Conservation (phyloP, 2,797 vertebrate species). For the Hyperoplus immaculatus region DNA sequence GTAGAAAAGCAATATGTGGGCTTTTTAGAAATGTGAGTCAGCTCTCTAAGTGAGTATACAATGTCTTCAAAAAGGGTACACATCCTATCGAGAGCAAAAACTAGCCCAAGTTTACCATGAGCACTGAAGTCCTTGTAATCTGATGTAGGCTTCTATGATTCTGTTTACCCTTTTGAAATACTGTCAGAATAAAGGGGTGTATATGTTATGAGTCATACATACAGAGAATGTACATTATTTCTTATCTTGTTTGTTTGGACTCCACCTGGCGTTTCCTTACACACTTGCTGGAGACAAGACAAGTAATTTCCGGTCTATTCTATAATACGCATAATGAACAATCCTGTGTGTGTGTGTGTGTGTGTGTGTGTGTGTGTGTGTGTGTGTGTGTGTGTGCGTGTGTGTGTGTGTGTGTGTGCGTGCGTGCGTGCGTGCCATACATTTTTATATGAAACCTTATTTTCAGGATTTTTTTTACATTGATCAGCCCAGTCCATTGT, state of each 20-base stretch:
- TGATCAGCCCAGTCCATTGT: slow-evolving; percentile 4
- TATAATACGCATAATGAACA: not conserved
- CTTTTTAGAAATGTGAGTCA: not conserved
- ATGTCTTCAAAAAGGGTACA: not conserved
- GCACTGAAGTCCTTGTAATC: slow-evolving; percentile 7
- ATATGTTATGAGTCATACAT: not conserved
- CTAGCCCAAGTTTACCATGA: slow-evolving; percentile 13
- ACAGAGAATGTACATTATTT: no score
- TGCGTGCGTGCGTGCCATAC: not conserved
- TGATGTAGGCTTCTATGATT: not conserved
- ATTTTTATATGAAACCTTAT: not conserved
- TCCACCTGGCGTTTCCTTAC: not conserved
- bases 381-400: no score
- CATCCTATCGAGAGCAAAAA: slow-evolving; percentile 19
- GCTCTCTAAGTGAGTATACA: slow-evolving; percentile 30
- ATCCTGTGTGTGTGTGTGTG: not conserved
- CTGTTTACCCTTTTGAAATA: not conserved
- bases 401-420: not conserved
- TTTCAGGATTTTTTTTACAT: not conserved
- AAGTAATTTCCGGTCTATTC: no score
- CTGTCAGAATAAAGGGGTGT: not conserved
- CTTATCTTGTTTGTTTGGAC: not conserved
- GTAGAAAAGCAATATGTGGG: no score
- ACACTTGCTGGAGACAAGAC: not conserved
- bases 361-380: not conserved